Percentiles rank a stretch among this genome's conserved stretches.
phyloP scores from a whole-genome alignment of 2,113 vertebrate species.

The Gorsachius goisagi region DNA sequence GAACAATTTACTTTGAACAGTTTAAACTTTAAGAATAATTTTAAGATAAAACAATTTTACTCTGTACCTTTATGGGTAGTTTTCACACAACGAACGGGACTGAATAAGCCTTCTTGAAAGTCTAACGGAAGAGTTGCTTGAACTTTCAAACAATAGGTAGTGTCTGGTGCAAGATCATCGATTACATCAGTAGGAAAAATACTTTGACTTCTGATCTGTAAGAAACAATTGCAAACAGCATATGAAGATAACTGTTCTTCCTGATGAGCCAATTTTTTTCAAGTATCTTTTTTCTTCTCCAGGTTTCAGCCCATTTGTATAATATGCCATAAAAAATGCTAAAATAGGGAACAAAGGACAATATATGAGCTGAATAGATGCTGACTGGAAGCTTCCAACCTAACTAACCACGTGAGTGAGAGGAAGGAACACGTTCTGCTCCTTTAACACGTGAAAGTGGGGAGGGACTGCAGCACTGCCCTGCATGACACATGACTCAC shows the following conservation, averaged over 20 bases:
- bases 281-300: background rate
- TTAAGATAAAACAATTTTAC: background rate
- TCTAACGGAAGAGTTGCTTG: background rate
- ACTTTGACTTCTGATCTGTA: background rate
- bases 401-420: rapidly evolving
- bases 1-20: background rate
- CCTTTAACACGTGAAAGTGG: background rate
- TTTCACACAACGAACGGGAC: constrained; percentile 46
- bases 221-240: background rate
- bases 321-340: background rate
- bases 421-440: background rate
- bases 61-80: constrained; percentile 66
- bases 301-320: background rate
- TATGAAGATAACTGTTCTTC: background rate
- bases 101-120: background rate
- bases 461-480: background rate
- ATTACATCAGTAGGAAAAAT: background rate
- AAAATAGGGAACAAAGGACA: background rate
- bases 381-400: background rate
- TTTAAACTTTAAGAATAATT: rapidly evolving
- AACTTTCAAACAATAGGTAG: constrained; percentile 72
- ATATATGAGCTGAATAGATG: background rate
- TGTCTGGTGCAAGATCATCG: constrained; percentile 56
- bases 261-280: background rate
- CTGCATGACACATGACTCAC: rapidly evolving